A percentile compares a stretch with the other conserved stretches of the same genome.
Conservation (phyloP, 2,888 invertebrate species). For the Lysandra bellargus region DNA sequence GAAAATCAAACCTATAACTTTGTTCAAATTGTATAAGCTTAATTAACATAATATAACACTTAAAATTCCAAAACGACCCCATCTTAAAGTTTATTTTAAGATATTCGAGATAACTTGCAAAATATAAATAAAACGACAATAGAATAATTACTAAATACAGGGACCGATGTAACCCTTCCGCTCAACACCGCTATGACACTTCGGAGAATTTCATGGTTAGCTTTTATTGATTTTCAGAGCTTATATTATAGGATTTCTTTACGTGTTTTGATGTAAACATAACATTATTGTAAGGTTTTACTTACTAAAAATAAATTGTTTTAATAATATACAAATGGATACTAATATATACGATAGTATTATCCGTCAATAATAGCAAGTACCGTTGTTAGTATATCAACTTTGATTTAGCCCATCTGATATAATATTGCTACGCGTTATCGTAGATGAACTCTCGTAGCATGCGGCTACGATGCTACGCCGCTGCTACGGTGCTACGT, state of each 20-base stretch:
- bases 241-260: neutral
- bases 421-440: no score
- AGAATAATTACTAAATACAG: slow-evolving; percentile 66
- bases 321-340: no score
- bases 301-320: no score
- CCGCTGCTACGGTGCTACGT: neutral
- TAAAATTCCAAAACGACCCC: slow-evolving; percentile 60
- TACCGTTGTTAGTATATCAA: no score
- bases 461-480: neutral
- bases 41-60: slow-evolving; percentile 77
- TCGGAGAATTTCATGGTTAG: slow-evolving; percentile 31
- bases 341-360: no score
- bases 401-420: no score
- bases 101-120: slow-evolving; percentile 69
- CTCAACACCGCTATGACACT: slow-evolving; percentile 36
- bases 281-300: no score
- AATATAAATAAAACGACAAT: slow-evolving; percentile 78
- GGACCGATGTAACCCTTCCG: slow-evolving; percentile 53
- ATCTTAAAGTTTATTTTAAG: slow-evolving; percentile 70
- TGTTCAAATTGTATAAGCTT: slow-evolving; percentile 58
- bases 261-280: neutral
- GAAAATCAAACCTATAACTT: slow-evolving; percentile 52
- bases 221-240: neutral
- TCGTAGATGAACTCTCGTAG: neutral
- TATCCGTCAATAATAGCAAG: no score